Base-by-base conservation (phyloP, 2,888 invertebrate species). In the Parelbella ahira region DNA sequence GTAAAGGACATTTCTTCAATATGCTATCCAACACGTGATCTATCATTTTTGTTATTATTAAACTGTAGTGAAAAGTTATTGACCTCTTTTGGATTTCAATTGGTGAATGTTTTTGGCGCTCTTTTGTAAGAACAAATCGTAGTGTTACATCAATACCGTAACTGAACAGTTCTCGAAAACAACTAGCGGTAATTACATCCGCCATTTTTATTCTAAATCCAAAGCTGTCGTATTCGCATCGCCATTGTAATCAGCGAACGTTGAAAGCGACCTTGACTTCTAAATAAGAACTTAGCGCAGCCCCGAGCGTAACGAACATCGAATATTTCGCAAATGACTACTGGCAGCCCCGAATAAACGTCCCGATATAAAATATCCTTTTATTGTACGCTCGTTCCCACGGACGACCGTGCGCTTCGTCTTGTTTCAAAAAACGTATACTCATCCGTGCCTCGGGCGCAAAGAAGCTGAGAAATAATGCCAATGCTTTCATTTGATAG, bases 391-490 rank as follows among this genome's bases (percentile, higher is more conserved):
- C 47, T 51, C 60, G 71, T 84, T 86, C 84, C 83, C 84, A 84
- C 84, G 84, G 48, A 53, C 51, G 65, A 66, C 62, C 60, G 50
- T 72, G 68, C 79, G 78, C 72, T 75, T 75, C 70, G 58, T 57
- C 58, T 55, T 54, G 50, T 56, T 55, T 60, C 62, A 62, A 55
- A 46, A 52, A 50, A 55, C 47, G 32, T 45, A 43, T 42, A 43
- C 50, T 60, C 75, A 81, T 81, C 82, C 81, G 83, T 59, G 84
- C 86, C 79, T 62, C 66, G 47, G 73, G 84, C 81, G 58, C 51
- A 60, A 72, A 72, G 72, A 64, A 68, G 71, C 66, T 60, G 59
- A 56, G 55, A 52, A 61, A 61, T 58, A 58, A 59, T 71, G 68
- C 68, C 66, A 62, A 47, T 57, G 60, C 71, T 76, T 76, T 73